Conservation (phyloP, 2,113 vertebrate species). For the Carassius gibelio region DNA sequence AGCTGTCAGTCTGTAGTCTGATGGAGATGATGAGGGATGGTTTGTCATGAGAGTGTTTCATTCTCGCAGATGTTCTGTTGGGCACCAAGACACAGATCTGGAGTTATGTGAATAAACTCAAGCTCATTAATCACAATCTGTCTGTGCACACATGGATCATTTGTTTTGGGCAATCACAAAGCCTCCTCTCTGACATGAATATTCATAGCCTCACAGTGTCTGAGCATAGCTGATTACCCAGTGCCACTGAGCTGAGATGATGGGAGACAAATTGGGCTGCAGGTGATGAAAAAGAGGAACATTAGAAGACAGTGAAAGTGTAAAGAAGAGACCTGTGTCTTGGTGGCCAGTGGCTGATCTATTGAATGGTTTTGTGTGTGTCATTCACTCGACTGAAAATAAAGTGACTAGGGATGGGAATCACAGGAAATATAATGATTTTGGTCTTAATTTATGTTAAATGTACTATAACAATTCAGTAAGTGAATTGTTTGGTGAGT, state of each 20-base stretch:
- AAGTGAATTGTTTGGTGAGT: too few relatives aligned
- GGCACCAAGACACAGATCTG: not conserved
- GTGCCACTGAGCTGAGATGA: not conserved
- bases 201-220: not conserved
- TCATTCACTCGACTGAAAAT: not conserved
- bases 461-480: not conserved
- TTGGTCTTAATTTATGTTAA: not conserved
- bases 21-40: not conserved
- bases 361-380: slow-evolving; percentile 12
- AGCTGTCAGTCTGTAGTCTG: not conserved
- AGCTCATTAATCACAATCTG: slow-evolving; percentile 8
- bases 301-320: not conserved
- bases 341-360: not conserved
- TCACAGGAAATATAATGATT: not conserved
- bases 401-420: not conserved
- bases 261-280: not conserved
- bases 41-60: slow-evolving; percentile 35
- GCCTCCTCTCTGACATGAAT: slow-evolving; percentile 13
- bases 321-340: slow-evolving; percentile 8
- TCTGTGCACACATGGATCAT: not conserved
- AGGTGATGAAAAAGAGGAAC: not conserved
- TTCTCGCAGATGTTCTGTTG: slow-evolving; percentile 19
- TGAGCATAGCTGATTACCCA: slow-evolving; percentile 4
- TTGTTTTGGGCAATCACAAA: slow-evolving; percentile 30
- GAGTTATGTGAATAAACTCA: slow-evolving; percentile 5